phyloP scores from a whole-genome alignment of 2,888 invertebrate species.

The Ichneumoninae sp. region DNA sequence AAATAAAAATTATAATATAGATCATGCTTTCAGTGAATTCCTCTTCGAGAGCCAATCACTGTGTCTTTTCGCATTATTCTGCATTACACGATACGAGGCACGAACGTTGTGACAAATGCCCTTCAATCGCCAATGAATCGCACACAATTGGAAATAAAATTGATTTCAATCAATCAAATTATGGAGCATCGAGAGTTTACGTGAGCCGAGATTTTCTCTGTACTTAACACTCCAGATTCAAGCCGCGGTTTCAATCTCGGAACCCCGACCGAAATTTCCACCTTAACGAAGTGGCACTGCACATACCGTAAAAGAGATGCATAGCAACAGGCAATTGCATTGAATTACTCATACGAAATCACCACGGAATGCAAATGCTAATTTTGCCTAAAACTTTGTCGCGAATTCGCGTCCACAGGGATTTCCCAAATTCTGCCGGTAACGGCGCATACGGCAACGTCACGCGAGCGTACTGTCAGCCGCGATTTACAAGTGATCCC shows the following conservation, averaged over 20 bases:
- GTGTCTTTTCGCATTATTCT: too few species aligned
- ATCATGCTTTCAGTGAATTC: neutral
- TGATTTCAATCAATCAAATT: neutral
- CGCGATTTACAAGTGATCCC: constrained; percentile 20
- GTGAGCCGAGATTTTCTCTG: neutral
- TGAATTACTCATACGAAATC: constrained; percentile 8
- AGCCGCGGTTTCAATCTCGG: neutral
- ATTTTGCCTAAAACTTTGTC: constrained; percentile 11
- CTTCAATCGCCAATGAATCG: constrained; percentile 11
- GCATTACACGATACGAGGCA: neutral
- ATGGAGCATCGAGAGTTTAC: neutral
- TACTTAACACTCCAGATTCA: neutral
- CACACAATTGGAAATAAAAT: neutral
- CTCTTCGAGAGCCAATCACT: constrained; percentile 6
- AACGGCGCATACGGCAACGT: neutral
- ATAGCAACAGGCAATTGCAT: neutral
- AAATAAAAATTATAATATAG: too few species aligned
- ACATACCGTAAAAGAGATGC: neutral
- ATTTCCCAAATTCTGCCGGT: neutral
- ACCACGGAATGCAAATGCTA: constrained; percentile 14
- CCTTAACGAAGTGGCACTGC: neutral
- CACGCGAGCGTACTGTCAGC: neutral
- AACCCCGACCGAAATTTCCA: neutral
- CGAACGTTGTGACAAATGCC: neutral
- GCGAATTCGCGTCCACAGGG: neutral